Evolutionary conservation across 2,113 vertebrate genomes (phyloP).

Genomic region (Nettapus auritus): DNA sequence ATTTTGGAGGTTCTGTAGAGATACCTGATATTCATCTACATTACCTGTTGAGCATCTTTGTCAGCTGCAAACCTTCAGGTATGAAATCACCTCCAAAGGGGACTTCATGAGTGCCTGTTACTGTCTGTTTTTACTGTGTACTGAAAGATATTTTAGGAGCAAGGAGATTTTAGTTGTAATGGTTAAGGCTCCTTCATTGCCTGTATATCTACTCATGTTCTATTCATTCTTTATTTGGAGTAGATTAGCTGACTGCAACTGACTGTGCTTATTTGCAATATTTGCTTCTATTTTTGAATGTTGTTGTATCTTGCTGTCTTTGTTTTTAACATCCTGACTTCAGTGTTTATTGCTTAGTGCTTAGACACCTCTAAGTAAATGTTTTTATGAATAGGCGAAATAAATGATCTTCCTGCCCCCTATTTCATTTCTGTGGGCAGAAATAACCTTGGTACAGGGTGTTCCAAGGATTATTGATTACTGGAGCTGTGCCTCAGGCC

Average conservation of each 20-base stretch:
- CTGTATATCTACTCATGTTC: background rate
- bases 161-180: background rate
- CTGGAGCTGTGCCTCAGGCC: constrained; percentile 5
- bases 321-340: background rate
- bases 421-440: background rate
- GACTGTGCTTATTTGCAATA: background rate
- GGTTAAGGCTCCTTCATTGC: background rate
- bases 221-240: background rate
- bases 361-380: background rate
- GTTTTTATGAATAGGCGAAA: constrained; percentile 8
- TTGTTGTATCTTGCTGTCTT: background rate
- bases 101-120: background rate
- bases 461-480: constrained; percentile 48
- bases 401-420: background rate
- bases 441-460: constrained; percentile 28
- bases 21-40: background rate
- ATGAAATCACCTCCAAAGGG: constrained; percentile 18
- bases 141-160: background rate
- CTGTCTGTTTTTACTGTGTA: background rate
- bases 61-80: background rate
- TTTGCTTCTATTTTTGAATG: background rate
- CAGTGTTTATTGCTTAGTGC: background rate
- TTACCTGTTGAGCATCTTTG: background rate
- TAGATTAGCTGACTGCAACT: background rate
- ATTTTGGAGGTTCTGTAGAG: constrained; percentile 3